Evolutionary conservation across 2,888 invertebrate genomes (phyloP).

Genomic region (Euclidia mi): DNA sequence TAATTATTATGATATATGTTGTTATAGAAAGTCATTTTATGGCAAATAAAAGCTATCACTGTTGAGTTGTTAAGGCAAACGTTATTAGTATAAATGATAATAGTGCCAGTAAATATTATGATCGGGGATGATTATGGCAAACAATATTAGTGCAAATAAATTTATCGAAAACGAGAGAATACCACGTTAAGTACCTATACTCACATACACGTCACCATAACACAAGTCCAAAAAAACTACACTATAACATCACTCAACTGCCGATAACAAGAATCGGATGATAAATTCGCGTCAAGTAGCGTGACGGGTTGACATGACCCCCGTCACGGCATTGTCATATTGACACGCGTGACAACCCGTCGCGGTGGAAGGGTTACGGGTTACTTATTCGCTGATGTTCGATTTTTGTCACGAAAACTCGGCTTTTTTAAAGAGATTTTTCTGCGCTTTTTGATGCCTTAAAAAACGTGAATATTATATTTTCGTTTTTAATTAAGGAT

Average conservation of each 20-base stretch:
- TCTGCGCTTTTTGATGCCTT: not conserved
- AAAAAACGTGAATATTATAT: no score
- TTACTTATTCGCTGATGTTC: conserved; percentile 59
- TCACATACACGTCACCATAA: conserved; percentile 2
- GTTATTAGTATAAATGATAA: no score
- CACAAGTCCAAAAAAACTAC: conserved; percentile 13
- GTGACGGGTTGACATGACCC: conserved; percentile 62
- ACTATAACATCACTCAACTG: conserved; percentile 59
- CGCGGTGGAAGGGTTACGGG: conserved; percentile 59
- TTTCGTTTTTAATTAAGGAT: no score
- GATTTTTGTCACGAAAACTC: conserved; percentile 50
- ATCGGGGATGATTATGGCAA: no score
- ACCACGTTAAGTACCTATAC: not conserved
- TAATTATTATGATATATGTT: no score
- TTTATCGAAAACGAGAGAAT: no score
- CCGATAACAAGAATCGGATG: conserved; percentile 73
- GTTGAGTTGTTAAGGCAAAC: no score
- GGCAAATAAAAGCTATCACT: no score
- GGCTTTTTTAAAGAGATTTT: conserved; percentile 35
- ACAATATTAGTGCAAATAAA: no score
- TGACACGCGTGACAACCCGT: conserved; percentile 56
- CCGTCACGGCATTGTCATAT: conserved; percentile 71
- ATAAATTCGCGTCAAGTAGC: conserved; percentile 69
- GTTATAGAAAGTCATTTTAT: no score
- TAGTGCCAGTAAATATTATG: no score